A percentile compares a stretch with the other conserved stretches of the same genome.
These are phyloP conservation scores for Zoanthus sansibaricus DNA, from an alignment of 92 coral and sea anemone species.

Conservation along the genomic window DNA sequence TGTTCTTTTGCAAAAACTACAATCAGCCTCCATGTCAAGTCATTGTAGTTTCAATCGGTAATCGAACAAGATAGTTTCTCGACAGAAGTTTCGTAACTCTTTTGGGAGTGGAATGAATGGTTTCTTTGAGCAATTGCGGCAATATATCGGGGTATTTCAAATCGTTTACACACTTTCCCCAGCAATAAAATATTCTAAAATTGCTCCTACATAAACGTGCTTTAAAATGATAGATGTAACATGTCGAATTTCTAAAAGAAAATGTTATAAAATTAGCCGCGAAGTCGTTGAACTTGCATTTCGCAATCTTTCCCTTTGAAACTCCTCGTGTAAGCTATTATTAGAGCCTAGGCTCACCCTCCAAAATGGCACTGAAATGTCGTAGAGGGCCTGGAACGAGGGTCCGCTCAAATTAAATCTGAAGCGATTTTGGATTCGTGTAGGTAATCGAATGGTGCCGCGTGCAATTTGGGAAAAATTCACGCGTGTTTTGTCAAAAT, in stretches of 20 bases:
- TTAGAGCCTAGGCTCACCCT: conserved; percentile 10
- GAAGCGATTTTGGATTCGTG: conserved; percentile 9
- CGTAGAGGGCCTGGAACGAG: conserved; percentile 11
- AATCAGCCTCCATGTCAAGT: conserved; percentile 16
- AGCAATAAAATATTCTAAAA: conserved; percentile 1
- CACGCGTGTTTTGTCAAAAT: conserved; percentile 15
- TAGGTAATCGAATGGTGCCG: conserved; percentile 7
- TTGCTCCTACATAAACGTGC: conserved; percentile 9
- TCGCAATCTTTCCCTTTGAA: conserved; percentile 5
- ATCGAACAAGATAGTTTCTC: conserved; percentile 14
- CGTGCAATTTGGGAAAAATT: conserved; percentile 14
- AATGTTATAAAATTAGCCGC: conserved; percentile 6
- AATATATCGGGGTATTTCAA: conserved; percentile 6
- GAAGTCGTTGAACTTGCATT: conserved; percentile 4
- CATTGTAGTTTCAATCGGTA: conserved; percentile 11
- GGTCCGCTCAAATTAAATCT: conserved; percentile 8
- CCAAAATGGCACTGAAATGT: conserved; percentile 8
- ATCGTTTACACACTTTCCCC: conserved; percentile 9
- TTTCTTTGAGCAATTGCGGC: conserved; percentile 9
- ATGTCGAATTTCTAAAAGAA: conserved; percentile 5
- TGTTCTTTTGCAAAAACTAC: conserved; percentile 13
- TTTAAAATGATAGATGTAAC: conserved; percentile 5
- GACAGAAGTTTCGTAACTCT: conserved; percentile 15
- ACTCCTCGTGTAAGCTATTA: conserved; percentile 8
- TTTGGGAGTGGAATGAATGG: conserved; percentile 10